phyloP scores from a whole-genome alignment of 2,113 vertebrate species.

The Semicossyphus pulcher region DNA sequence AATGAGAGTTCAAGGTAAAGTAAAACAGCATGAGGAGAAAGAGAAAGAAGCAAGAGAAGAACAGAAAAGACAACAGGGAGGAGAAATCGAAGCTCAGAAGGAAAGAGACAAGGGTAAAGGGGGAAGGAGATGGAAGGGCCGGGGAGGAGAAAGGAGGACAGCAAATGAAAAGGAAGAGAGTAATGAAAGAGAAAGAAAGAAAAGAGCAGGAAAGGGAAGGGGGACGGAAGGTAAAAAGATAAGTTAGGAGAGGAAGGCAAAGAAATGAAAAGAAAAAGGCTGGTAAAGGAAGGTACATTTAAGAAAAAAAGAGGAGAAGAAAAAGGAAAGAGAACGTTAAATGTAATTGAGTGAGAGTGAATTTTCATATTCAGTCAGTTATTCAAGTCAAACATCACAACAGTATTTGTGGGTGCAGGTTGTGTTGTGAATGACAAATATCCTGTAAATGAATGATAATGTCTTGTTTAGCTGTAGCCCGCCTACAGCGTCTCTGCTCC shows the following conservation, averaged over 20 bases:
- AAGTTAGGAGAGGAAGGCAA: background rate
- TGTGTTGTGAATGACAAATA: constrained; percentile 74
- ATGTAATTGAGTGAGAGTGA: too few species aligned
- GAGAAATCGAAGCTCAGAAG: too few species aligned
- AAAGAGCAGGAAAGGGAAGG: background rate
- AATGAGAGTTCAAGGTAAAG: background rate
- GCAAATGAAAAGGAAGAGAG: too few species aligned
- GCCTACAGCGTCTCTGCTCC: constrained; percentile 60
- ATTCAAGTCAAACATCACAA: constrained; percentile 48
- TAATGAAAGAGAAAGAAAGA: too few species aligned
- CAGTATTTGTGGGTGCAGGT: constrained; percentile 37
- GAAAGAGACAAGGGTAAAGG: background rate
- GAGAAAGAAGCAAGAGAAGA: background rate
- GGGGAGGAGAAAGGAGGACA: too few species aligned
- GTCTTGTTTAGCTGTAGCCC: constrained; percentile 64
- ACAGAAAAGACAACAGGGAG: background rate
- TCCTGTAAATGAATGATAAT: constrained; percentile 73
- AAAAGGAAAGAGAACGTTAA: constrained; percentile 21
- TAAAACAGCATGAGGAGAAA: background rate
- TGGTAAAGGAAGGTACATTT: too few species aligned
- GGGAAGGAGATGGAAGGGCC: too few species aligned
- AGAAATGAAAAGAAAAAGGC: background rate
- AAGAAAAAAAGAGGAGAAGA: background rate
- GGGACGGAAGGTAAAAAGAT: too few species aligned
- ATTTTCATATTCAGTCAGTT: constrained; percentile 42